Evolutionary conservation across 2,888 invertebrate species (phyloP).

Genomic region (Caenorhabditis macrosperma): DNA sequence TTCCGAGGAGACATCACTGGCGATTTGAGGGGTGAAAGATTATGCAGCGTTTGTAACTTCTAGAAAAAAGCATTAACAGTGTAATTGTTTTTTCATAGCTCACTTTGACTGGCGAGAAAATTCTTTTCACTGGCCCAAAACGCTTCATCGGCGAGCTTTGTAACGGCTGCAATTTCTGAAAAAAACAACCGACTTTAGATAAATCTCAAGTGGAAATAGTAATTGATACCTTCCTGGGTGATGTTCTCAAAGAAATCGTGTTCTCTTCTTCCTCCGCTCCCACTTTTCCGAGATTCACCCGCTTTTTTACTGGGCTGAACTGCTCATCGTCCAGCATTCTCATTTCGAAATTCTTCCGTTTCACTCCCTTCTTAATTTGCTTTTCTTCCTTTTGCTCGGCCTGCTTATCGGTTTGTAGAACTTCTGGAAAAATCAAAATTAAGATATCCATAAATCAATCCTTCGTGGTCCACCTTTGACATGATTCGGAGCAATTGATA

Average conservation of each 20-base stretch:
- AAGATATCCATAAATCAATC: neutral
- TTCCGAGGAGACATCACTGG: constrained; percentile 12
- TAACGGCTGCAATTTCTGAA: constrained; percentile 11
- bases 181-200: neutral
- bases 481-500: constrained; percentile 58
- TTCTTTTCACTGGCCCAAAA: neutral
- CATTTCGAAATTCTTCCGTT: constrained; percentile 49
- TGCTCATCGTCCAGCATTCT: constrained; percentile 51
- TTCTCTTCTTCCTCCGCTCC: neutral
- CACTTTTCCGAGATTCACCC: constrained; percentile 8
- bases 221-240: constrained; percentile 31
- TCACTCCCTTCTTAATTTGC: constrained; percentile 26
- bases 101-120: neutral
- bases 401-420: constrained; percentile 10
- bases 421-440: constrained; percentile 8
- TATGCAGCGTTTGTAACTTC: neutral
- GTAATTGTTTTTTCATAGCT: neutral
- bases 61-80: neutral
- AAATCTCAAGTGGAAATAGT: neutral
- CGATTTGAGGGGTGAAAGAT: neutral
- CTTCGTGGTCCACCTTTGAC: constrained; percentile 62
- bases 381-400: neutral
- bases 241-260: constrained; percentile 2
- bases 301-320: constrained; percentile 56
- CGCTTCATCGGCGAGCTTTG: constrained; percentile 18